A percentile compares a stretch with the other conserved stretches of the same genome.
Conservation (phyloP, 2,113 vertebrate genomes). For the Sinocyclocheilus anshuiensis region DNA sequence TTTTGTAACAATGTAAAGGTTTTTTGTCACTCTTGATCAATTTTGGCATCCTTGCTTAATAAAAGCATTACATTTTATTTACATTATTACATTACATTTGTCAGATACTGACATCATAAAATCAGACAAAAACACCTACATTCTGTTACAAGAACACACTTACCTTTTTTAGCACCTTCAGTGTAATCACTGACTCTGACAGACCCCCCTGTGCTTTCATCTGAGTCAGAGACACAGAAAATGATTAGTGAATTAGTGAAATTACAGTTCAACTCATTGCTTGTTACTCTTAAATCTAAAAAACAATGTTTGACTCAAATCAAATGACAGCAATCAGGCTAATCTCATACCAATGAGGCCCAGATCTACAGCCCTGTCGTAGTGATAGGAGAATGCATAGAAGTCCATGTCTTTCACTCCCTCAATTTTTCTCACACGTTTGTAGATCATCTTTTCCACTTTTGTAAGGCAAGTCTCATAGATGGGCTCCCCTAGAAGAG, state of each 20-base stretch:
- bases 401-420: constrained; percentile 81
- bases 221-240: constrained; percentile 65
- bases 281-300: neutral
- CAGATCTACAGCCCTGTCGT: constrained; percentile 84
- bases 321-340: neutral
- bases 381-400: constrained; percentile 94
- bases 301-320: neutral
- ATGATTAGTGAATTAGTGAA: neutral
- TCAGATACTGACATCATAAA: neutral
- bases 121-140: neutral
- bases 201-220: constrained; percentile 79
- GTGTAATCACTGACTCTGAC: constrained; percentile 80
- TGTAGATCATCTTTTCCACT: constrained; percentile 82
- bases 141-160: constrained; percentile 17
- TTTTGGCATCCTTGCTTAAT: neutral
- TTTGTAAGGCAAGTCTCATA: constrained; percentile 81
- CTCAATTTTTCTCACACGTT: constrained; percentile 75
- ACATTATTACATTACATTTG: no score
- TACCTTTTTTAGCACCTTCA: constrained; percentile 82
- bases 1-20: neutral
- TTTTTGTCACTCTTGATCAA: neutral
- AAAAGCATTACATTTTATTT: neutral
- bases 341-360: constrained; percentile 81
- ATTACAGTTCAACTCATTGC: neutral
- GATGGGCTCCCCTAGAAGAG: constrained; percentile 72